Conservation (phyloP, 37 sponge, comb jelly and placozoan species). For the Bolinopsis microptera region DNA sequence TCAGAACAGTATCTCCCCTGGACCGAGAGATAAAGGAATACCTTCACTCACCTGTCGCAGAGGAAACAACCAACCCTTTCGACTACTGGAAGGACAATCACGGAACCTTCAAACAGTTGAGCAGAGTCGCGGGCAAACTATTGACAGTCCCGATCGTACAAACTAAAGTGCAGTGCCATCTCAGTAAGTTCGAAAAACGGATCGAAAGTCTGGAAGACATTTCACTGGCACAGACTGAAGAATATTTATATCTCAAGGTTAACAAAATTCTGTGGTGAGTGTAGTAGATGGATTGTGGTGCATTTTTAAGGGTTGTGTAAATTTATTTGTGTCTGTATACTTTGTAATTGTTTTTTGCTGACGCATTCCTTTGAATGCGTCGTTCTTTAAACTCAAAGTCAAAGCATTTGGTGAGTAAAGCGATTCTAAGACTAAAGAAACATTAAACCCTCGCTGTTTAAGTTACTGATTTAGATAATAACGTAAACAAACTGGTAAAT, state of each 20-base stretch:
- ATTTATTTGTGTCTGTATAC: background rate
- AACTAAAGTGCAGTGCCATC: background rate
- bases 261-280: slow-evolving; percentile 3
- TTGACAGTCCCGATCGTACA: slow-evolving; percentile 35
- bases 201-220: slow-evolving; percentile 30
- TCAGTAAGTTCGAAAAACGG: background rate
- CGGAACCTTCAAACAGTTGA: background rate
- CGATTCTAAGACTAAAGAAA: too few relatives aligned
- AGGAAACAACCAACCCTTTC: background rate
- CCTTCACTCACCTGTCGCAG: background rate
- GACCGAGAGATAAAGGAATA: slow-evolving; percentile 30
- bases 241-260: slow-evolving; percentile 24
- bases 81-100: slow-evolving; percentile 51
- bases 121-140: background rate
- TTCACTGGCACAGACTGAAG: slow-evolving; percentile 7
- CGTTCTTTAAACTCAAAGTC: too few relatives aligned
- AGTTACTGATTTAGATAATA: too few relatives aligned
- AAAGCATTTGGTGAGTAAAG: too few relatives aligned
- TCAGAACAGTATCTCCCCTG: background rate
- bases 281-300: background rate
- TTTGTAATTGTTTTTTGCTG: background rate
- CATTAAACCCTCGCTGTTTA: too few relatives aligned
- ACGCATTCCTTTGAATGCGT: background rate
- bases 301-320: background rate
- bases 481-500: too few relatives aligned